These are phyloP conservation scores for Dufourea novaeangliae DNA, from an alignment of 1,140 invertebrate species.

Conservation along the genomic window DNA sequence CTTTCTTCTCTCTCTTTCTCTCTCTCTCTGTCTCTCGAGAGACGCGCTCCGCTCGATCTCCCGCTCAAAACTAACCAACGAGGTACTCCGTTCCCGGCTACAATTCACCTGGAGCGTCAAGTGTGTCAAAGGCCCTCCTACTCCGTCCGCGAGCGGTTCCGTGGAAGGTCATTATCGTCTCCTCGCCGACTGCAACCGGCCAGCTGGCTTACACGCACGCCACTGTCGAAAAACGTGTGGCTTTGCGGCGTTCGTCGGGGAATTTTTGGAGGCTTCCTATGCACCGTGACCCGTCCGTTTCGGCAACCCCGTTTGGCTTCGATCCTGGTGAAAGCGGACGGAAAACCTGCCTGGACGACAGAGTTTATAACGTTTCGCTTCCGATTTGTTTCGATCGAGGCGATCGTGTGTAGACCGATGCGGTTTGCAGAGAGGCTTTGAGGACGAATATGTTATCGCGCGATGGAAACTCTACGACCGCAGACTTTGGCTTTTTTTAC, in stretches of 20 bases:
- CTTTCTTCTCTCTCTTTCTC: background rate
- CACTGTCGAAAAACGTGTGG: background rate
- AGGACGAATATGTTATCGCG: too few species aligned
- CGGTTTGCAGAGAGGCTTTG: too few species aligned
- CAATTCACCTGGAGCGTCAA: conserved; percentile 77
- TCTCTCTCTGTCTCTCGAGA: conserved; percentile 31
- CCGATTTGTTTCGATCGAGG: background rate
- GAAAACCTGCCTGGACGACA: background rate
- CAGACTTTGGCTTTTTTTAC: too few species aligned
- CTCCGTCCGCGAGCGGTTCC: conserved; percentile 62
- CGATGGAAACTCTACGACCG: too few species aligned
- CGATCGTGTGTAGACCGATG: too few species aligned
- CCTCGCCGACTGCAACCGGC: conserved; percentile 57
- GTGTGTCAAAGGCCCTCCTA: conserved; percentile 81
- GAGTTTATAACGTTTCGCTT: background rate
- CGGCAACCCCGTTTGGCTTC: background rate
- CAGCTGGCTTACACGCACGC: conserved; percentile 10
- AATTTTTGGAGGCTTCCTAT: conserved; percentile 5
- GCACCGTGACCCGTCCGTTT: conserved; percentile 16
- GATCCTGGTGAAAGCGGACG: conserved; percentile 33
- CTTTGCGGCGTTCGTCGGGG: background rate
- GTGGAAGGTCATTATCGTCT: conserved; percentile 6
- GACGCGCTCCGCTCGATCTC: conserved; percentile 77
- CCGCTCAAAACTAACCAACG: conserved; percentile 77
- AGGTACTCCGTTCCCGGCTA: conserved; percentile 70